A percentile compares a stretch with the other conserved stretches of the same genome.
These are phyloP conservation scores for Hylaeus volcanicus DNA, from an alignment of 1,140 invertebrate species.

Conservation along the genomic window DNA sequence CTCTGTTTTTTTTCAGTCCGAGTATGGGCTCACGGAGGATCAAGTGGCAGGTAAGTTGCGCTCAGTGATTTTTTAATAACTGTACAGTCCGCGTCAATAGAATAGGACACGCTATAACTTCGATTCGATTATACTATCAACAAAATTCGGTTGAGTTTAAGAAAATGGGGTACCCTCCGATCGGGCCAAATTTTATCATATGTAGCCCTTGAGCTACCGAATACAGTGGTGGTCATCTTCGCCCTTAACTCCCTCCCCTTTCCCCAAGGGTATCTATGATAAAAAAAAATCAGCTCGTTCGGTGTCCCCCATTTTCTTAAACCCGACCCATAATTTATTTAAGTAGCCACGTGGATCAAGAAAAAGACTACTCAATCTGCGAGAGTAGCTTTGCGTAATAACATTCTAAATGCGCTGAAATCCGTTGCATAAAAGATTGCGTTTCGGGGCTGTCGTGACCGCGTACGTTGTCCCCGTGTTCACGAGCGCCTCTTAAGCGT, in stretches of 20 bases:
- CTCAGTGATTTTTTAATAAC: background rate
- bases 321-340: too few relatives aligned
- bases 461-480: slow-evolving; percentile 27
- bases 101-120: too few relatives aligned
- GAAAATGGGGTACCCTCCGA: too few relatives aligned
- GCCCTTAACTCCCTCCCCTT: too few relatives aligned
- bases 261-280: too few relatives aligned
- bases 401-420: background rate
- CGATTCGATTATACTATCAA: too few relatives aligned
- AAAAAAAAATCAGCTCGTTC: too few relatives aligned
- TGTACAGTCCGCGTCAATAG: background rate
- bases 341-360: background rate
- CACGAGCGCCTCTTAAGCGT: background rate
- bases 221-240: too few relatives aligned
- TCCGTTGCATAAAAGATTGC: slow-evolving; percentile 21
- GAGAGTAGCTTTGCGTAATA: slow-evolving; percentile 25
- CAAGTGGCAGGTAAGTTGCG: slow-evolving; percentile 87
- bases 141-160: too few relatives aligned
- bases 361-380: background rate
- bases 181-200: too few relatives aligned
- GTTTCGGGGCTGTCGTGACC: slow-evolving; percentile 22
- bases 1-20: slow-evolving; percentile 84
- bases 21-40: slow-evolving; percentile 92
- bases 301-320: too few relatives aligned
- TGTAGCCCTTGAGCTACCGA: too few relatives aligned